A percentile compares a stretch with the other conserved stretches of the same genome.
Conservation (phyloP, 2,113 vertebrate species). For the Channa maculata region DNA sequence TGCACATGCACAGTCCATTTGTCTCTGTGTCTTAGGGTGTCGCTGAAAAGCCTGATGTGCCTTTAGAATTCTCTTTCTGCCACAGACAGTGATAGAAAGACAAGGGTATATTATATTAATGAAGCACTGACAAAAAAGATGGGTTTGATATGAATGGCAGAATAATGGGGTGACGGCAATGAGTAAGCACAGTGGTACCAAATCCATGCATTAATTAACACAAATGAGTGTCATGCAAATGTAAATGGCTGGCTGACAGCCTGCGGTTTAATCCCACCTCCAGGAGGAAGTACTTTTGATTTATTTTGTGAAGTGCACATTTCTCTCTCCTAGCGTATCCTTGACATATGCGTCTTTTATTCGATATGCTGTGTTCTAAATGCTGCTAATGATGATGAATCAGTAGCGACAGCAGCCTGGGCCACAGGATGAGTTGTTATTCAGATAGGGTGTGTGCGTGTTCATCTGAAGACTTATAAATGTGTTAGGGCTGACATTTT, state of each 20-base stretch:
- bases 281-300: slow-evolving; percentile 42
- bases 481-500: slow-evolving; percentile 77
- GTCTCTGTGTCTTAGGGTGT: slow-evolving; percentile 55
- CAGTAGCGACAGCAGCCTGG: slow-evolving; percentile 67
- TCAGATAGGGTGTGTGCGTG: slow-evolving; percentile 67
- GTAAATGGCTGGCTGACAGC: slow-evolving; percentile 51
- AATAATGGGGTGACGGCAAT: slow-evolving; percentile 51
- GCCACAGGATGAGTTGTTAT: slow-evolving; percentile 77
- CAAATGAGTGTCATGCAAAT: slow-evolving; percentile 53
- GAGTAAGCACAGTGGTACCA: slow-evolving; percentile 44
- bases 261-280: slow-evolving; percentile 51
- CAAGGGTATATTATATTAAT: slow-evolving; percentile 65
- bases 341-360: slow-evolving; percentile 57
- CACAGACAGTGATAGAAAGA: slow-evolving; percentile 25
- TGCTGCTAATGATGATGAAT: slow-evolving; percentile 80
- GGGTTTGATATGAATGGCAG: slow-evolving; percentile 56
- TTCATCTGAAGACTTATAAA: slow-evolving; percentile 80
- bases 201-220: slow-evolving; percentile 74
- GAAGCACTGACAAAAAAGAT: slow-evolving; percentile 58
- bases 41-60: slow-evolving; percentile 47
- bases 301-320: slow-evolving; percentile 43
- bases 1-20: slow-evolving; percentile 70
- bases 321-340: slow-evolving; percentile 35
- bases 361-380: slow-evolving; percentile 61
- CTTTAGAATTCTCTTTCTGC: slow-evolving; percentile 48